A percentile compares a stretch with the other conserved stretches of the same genome.
These are phyloP conservation scores for Ormyrus pomaceus DNA, from an alignment of 2,888 invertebrate species.

Conservation along the genomic window DNA sequence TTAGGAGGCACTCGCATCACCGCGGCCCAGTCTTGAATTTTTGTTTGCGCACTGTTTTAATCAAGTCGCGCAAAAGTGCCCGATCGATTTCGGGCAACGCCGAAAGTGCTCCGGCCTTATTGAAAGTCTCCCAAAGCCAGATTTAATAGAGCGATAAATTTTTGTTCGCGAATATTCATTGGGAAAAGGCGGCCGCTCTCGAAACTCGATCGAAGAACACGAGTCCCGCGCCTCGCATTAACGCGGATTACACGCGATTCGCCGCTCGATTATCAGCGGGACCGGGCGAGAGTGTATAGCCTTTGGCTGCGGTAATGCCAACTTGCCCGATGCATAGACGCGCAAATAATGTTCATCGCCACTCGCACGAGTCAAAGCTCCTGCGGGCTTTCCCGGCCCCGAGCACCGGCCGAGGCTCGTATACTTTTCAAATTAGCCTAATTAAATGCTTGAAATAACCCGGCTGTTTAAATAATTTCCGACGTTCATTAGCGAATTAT, in stretches of 20 bases:
- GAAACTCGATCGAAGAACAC: too few relatives aligned
- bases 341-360: conserved; percentile 29
- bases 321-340: conserved; percentile 28
- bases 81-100: too few relatives aligned
- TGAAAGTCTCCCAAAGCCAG: too few relatives aligned
- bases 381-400: background rate
- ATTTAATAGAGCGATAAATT: too few relatives aligned
- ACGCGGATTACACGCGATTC: conserved; percentile 22
- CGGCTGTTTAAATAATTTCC: conserved; percentile 19
- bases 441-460: conserved; percentile 40
- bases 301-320: conserved; percentile 16
- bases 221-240: conserved; percentile 1
- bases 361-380: conserved; percentile 10
- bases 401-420: background rate
- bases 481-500: background rate
- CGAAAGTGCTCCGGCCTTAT: too few relatives aligned
- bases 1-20: too few relatives aligned
- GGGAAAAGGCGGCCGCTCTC: background rate
- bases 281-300: background rate
- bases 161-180: too few relatives aligned
- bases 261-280: conserved; percentile 36
- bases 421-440: conserved; percentile 36
- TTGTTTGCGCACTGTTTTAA: too few relatives aligned
- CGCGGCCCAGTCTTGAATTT: too few relatives aligned
- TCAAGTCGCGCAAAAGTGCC: too few relatives aligned